phyloP scores from a whole-genome alignment of 2,797 vertebrate species.

The Myotis findleyi region DNA sequence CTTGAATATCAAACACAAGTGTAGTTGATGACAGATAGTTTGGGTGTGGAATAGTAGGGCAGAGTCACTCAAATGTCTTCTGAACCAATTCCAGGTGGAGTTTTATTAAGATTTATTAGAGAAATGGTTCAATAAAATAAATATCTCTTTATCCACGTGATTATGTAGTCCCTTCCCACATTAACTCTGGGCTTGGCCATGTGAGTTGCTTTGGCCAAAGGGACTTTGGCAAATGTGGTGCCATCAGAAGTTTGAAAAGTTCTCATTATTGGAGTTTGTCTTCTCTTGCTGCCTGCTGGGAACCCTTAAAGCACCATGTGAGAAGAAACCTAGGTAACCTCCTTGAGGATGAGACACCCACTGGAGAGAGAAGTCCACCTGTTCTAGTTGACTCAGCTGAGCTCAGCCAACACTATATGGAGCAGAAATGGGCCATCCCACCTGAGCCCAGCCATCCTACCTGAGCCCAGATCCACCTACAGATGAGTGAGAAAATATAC shows the following conservation, averaged over 20 bases:
- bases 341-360: background rate
- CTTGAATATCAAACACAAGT: background rate
- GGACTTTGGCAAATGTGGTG: background rate
- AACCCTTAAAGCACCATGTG: background rate
- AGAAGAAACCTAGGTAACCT: background rate
- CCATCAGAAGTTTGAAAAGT: background rate
- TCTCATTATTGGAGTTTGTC: background rate
- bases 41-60: background rate
- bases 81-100: background rate
- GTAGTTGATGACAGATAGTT: background rate
- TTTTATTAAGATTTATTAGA: background rate
- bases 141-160: background rate
- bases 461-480: background rate
- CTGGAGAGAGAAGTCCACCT: background rate
- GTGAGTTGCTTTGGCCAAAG: background rate
- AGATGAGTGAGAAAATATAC: background rate
- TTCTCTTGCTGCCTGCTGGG: background rate
- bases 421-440: background rate
- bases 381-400: background rate
- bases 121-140: background rate
- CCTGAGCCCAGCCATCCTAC: background rate
- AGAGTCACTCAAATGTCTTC: background rate
- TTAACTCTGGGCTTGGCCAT: background rate
- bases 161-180: background rate
- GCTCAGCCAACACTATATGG: background rate